Conservation (phyloP, 2,888 invertebrate species). For the Octonoba sinensis region DNA sequence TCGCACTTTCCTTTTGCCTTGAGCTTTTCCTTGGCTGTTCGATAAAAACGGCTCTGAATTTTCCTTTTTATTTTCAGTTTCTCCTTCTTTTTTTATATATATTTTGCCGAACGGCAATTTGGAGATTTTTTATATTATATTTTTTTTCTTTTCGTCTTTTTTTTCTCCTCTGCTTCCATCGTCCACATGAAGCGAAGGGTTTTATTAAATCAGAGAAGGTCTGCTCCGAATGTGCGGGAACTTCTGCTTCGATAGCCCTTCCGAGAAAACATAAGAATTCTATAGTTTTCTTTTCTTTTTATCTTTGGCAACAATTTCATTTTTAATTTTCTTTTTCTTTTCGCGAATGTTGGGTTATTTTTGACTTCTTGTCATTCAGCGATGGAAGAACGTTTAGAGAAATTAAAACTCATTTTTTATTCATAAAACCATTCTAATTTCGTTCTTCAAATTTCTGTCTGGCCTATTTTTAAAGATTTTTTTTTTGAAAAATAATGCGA, state of each 20-base stretch:
- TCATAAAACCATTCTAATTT: too few relatives aligned
- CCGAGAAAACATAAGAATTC: constrained; percentile 55
- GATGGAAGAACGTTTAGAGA: too few relatives aligned
- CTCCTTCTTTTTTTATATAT: constrained; percentile 1
- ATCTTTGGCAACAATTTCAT: background rate
- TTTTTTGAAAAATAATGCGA: too few relatives aligned
- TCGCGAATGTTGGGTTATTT: background rate
- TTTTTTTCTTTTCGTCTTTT: constrained; percentile 24
- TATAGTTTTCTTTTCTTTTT: constrained; percentile 10
- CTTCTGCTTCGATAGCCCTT: constrained; percentile 54
- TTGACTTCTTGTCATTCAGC: too few relatives aligned
- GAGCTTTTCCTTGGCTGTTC: constrained; percentile 33
- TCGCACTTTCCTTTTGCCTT: constrained; percentile 47
- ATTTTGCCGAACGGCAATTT: constrained; percentile 56
- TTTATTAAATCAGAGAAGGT: constrained; percentile 62
- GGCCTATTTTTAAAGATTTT: too few relatives aligned
- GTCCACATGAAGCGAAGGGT: constrained; percentile 40
- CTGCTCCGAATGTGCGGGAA: constrained; percentile 31
- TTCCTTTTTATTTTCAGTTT: constrained; percentile 38
- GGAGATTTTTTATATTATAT: constrained; percentile 44
- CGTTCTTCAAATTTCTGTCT: too few relatives aligned
- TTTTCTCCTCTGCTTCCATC: constrained; percentile 18
- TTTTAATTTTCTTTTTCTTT: constrained; percentile 22
- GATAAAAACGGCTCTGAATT: constrained; percentile 59
- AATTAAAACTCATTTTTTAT: too few relatives aligned